Base-by-base conservation (phyloP, 2,888 invertebrate species). In the Caenorhabditis doughertyi region DNA sequence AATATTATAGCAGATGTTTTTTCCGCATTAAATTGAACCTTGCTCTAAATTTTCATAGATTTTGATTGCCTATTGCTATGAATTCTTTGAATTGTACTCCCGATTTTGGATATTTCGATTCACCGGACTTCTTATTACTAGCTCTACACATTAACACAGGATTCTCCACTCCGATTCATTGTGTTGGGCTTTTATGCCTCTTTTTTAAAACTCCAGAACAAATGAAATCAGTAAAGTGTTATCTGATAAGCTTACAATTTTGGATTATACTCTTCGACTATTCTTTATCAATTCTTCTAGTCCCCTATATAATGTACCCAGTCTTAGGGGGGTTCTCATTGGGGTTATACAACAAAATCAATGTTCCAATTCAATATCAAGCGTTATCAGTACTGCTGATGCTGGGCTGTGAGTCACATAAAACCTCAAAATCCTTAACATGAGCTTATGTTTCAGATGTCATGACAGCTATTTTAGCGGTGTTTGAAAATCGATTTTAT, bases 201-300 rank as follows among this genome's bases (percentile, higher is more conserved):
- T 23, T 74, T 0, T 65, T 44, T 7, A 65, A 47, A 44, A 74
- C 74, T 44, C 56, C 74, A 1, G 47, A 23, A 0, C 55, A 58
- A 55, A 74, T 74, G 74, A 74, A 21, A 8, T 29, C 49, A 2
- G 29, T 65, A 0, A 65, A 74, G 23, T 56, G 18, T 35, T 39
- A 42, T 21, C 8, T 42, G 23, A 16, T 60, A 3, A 42, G 3
- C 0, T 23, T 47, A 5, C 25, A 62, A 29, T 3, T n/a, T 9
- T 47, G 27, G 29, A 62, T 47, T 25, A 42, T 62, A 1, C 1
- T 42, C 3, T 62, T 62, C 18, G 62, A 62, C 27, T 44, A 44
- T 21, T 62, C 47, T 42, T 23, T 44, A 25, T 44, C 27, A 9
- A 44, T 62, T 16, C 18, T 62, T 27, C 23, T 42, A 25, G 39